These are phyloP conservation scores for Pelmatolapia mariae DNA, from an alignment of 2,113 vertebrate genomes.

Conservation along the genomic window DNA sequence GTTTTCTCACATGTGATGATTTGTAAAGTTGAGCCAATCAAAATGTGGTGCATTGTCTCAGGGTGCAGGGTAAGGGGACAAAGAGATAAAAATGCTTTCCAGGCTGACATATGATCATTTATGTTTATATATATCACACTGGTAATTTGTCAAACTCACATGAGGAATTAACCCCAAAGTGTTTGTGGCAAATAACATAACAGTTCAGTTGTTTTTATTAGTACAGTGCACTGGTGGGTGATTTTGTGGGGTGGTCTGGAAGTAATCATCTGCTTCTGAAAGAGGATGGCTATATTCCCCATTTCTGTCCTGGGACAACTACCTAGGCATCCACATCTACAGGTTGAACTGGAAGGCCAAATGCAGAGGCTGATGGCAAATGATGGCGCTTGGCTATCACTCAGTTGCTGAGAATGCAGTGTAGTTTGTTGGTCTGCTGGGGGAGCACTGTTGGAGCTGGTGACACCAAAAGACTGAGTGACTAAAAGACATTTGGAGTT, in stretches of 20 bases:
- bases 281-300: background rate
- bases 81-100: background rate
- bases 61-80: background rate
- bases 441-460: background rate
- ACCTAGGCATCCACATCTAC: background rate
- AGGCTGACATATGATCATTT: background rate
- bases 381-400: background rate
- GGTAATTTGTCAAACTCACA: background rate
- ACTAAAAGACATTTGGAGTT: background rate
- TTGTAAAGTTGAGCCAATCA: background rate
- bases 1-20: background rate
- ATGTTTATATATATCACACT: background rate
- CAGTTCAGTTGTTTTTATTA: background rate
- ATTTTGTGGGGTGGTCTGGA: background rate
- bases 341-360: background rate
- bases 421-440: background rate
- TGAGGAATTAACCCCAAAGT: background rate
- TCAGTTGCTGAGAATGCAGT: background rate
- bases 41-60: background rate
- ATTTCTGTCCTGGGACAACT: background rate
- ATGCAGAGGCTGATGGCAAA: background rate
- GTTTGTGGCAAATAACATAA: background rate
- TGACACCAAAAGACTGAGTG: background rate
- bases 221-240: background rate
- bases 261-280: background rate